Percentiles rank a stretch among this genome's conserved stretches.
Evolutionary conservation across 2,797 vertebrate genomes (phyloP).

Genomic region (Notolabrus celidotus): DNA sequence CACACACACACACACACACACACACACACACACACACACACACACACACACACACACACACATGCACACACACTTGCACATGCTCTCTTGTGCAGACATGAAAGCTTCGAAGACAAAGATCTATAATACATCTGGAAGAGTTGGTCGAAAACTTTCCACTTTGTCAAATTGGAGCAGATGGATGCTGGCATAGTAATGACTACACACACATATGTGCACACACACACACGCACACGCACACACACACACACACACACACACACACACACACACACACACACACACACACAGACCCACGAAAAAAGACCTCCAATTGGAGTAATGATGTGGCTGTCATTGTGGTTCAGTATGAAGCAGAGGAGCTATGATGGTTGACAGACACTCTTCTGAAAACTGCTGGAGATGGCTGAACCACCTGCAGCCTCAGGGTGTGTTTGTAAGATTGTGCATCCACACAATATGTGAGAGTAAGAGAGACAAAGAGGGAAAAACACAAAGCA

Average conservation of each 20-base stretch:
- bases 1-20: conserved; percentile 7
- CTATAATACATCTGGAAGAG: conserved; percentile 53
- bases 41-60: neutral
- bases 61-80: conserved; percentile 4
- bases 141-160: conserved; percentile 68
- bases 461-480: neutral
- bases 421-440: conserved; percentile 12
- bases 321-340: conserved; percentile 59
- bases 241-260: neutral
- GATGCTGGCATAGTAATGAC: conserved; percentile 51
- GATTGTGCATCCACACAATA: neutral
- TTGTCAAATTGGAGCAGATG: conserved; percentile 62
- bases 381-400: conserved; percentile 44
- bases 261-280: conserved; percentile 13
- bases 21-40: conserved; percentile 5
- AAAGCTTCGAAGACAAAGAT: conserved; percentile 25
- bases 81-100: conserved; percentile 3
- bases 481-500: neutral
- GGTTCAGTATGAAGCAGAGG: conserved; percentile 41
- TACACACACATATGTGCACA: conserved; percentile 38
- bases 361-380: conserved; percentile 49
- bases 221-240: conserved; percentile 9
- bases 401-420: conserved; percentile 44
- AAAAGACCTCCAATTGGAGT: conserved; percentile 17
- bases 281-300: neutral